These are phyloP conservation scores for Anthrax anthrax DNA, from an alignment of 2,888 invertebrate genomes.

Conservation along the genomic window DNA sequence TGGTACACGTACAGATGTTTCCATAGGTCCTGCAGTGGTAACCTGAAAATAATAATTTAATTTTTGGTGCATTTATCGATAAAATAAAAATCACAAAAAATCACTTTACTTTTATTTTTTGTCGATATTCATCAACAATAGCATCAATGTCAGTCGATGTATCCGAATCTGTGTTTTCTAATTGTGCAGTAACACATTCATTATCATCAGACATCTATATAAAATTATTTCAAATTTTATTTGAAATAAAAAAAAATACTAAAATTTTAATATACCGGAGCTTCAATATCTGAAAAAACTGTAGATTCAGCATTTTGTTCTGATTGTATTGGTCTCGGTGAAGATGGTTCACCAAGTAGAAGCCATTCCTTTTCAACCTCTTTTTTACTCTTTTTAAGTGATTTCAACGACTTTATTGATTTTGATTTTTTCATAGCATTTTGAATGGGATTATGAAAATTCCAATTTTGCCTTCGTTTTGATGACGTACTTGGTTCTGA, in stretches of 20 bases:
- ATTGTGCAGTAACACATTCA: constrained; percentile 6
- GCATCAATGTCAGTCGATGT: constrained; percentile 65
- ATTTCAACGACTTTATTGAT: constrained; percentile 14
- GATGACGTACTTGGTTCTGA: constrained; percentile 15
- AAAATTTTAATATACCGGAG: constrained; percentile 19
- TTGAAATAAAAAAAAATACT: neutral
- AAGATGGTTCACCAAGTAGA: constrained; percentile 32
- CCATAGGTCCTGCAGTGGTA: constrained; percentile 33
- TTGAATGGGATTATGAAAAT: constrained; percentile 25
- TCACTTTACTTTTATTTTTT: constrained; percentile 45
- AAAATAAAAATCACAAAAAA: too few relatives aligned
- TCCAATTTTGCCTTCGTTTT: constrained; percentile 27
- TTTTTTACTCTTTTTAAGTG: constrained; percentile 21
- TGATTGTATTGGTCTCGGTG: constrained; percentile 26
- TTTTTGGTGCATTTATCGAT: neutral
- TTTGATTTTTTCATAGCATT: constrained; percentile 23
- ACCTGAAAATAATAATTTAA: constrained; percentile 17
- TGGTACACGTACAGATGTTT: constrained; percentile 30
- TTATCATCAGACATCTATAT: constrained; percentile 12
- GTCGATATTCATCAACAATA: constrained; percentile 61
- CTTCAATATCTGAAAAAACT: constrained; percentile 30
- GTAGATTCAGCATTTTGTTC: constrained; percentile 31
- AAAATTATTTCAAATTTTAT: neutral
- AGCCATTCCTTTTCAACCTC: constrained; percentile 34
- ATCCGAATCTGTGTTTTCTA: constrained; percentile 49